These are phyloP conservation scores for Furcifer pardalis DNA, from an alignment of 2,797 vertebrate species.

Conservation along the genomic window DNA sequence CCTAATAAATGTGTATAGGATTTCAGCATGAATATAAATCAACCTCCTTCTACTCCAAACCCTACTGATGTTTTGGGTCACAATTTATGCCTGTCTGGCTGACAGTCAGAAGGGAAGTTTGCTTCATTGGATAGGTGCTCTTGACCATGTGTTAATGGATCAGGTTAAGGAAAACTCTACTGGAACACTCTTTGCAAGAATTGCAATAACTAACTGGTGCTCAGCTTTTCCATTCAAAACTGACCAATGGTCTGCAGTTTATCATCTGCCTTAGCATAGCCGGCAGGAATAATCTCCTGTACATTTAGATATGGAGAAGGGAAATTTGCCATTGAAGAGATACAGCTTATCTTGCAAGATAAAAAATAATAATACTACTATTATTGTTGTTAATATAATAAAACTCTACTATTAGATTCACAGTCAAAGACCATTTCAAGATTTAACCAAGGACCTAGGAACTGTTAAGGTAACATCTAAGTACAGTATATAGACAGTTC, in stretches of 20 bases:
- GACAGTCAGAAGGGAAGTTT: neutral
- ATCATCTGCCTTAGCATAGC: neutral
- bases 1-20: too few relatives aligned
- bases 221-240: neutral
- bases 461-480: too few relatives aligned
- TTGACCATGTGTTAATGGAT: neutral
- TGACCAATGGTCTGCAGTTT: neutral
- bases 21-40: too few relatives aligned
- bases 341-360: neutral
- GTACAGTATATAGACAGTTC: too few relatives aligned
- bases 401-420: too few relatives aligned
- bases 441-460: too few relatives aligned
- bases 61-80: too few relatives aligned
- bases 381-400: too few relatives aligned
- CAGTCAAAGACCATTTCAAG: too few relatives aligned
- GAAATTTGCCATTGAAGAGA: neutral
- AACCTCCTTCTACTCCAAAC: too few relatives aligned
- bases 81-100: neutral
- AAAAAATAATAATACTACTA: neutral
- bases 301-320: neutral
- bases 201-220: neutral
- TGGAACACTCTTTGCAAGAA: neutral
- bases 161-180: neutral
- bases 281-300: too few relatives aligned
- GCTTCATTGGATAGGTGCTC: neutral